Evolutionary conservation across 2,113 vertebrate species (phyloP).

Genomic region (Stomatorhinus ivindoensis): DNA sequence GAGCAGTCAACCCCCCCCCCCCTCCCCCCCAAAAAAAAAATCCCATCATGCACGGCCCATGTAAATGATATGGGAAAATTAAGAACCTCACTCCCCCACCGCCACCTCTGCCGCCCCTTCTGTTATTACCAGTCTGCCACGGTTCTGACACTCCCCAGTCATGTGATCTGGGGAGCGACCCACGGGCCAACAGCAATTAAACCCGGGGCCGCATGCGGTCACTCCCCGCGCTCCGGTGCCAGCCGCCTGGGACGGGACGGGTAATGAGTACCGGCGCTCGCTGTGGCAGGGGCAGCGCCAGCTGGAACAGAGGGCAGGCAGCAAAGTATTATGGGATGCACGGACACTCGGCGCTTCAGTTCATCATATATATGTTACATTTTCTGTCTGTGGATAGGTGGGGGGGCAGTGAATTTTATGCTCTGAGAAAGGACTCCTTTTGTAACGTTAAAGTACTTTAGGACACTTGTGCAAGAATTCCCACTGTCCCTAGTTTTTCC

Average conservation of each 20-base stretch:
- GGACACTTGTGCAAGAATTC: not conserved
- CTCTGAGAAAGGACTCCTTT: not conserved
- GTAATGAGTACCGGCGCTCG: not conserved
- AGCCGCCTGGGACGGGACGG: slow-evolving; percentile 2
- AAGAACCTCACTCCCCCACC: not conserved
- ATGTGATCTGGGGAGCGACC: not conserved
- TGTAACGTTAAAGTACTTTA: not conserved
- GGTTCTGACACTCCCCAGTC: not conserved
- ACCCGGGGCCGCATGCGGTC: not conserved
- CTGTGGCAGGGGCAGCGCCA: not conserved
- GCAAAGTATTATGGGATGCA: not conserved
- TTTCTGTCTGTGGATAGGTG: not conserved
- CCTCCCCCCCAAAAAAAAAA: too few species aligned
- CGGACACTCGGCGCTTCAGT: not conserved
- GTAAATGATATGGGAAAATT: too few species aligned
- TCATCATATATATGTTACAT: not conserved
- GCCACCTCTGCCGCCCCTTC: not conserved
- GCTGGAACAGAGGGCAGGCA: not conserved
- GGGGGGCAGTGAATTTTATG: not conserved
- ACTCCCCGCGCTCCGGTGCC: not conserved
- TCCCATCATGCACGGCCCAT: not conserved
- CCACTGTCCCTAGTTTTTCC: not conserved
- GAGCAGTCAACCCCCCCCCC: too few species aligned
- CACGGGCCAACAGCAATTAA: slow-evolving; percentile 1
- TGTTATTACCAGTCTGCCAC: slow-evolving; percentile 3